A percentile compares a stretch with the other conserved stretches of the same genome.
Evolutionary conservation across 2,797 vertebrate genomes (phyloP).

Genomic region (Hybognathus amarus): DNA sequence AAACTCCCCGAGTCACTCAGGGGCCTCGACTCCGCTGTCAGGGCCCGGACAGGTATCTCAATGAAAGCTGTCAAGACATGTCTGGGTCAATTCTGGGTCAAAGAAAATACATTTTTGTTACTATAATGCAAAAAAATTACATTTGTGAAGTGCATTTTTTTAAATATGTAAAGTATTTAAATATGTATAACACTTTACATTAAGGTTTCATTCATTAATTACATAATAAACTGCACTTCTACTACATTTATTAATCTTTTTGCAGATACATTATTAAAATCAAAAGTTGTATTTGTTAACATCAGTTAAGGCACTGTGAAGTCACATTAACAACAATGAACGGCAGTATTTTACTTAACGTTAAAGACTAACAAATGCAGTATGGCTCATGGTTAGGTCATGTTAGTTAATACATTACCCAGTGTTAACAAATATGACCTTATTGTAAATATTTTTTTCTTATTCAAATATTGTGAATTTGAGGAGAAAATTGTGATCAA

Average conservation of each 20-base stretch:
- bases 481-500: background rate
- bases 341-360: background rate
- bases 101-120: background rate
- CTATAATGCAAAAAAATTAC: background rate
- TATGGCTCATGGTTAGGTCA: too few relatives aligned
- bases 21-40: slow-evolving; percentile 87
- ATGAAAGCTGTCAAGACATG: background rate
- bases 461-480: background rate
- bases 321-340: too few relatives aligned
- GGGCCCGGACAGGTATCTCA: slow-evolving; percentile 79
- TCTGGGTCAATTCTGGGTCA: background rate
- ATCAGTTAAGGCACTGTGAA: too few relatives aligned
- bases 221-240: too few relatives aligned
- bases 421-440: too few relatives aligned
- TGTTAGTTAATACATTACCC: too few relatives aligned
- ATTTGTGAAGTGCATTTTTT: background rate
- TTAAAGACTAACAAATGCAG: too few relatives aligned
- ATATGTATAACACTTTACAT: background rate
- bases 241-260: too few relatives aligned
- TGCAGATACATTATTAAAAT: too few relatives aligned
- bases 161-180: background rate
- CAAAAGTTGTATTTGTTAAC: too few relatives aligned
- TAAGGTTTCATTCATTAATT: too few relatives aligned
- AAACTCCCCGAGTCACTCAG: slow-evolving; percentile 93
- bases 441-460: background rate